Base-by-base conservation (phyloP, 2,888 invertebrate genomes). In the Polydrusus tereticollis region DNA sequence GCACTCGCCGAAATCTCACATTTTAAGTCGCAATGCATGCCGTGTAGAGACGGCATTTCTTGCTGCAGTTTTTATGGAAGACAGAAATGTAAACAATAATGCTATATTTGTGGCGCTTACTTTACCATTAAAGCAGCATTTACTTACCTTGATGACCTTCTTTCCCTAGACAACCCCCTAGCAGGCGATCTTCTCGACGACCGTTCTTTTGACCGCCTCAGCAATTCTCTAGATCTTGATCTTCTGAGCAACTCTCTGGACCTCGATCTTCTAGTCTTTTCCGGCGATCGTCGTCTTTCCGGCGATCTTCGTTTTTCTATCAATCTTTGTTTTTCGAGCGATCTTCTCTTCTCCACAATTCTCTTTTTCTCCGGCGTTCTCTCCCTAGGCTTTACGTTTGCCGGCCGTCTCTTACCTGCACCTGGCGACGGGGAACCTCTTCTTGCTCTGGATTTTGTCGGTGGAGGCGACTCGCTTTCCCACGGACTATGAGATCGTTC, bases 401-500 rank as follows among this genome's bases (percentile, higher is more conserved):
- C 14, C 2, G 36, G 23, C 21, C 62, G 55, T 67, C 50, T 72
- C 6, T 41, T 29, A 62, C 55, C 33, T 21, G 65, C 38, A 60
- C 58, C 64, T 7, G 29, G 36, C 14, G 71, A 73, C 21, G 62
- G 67, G 14, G 59, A 50, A 50, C 43, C 50, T 16, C 69, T 65
- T 67, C 29, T 65, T 3, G 26, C 8, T 62, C n/a, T 14, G 7
- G 45, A 8, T 20, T 36, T 36, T 58, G 45, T 41, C n/a, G 66
- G 62, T 2, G 76, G 69, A 10, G 74, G 26, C 2, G 73, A 76
- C 20, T 82, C 83, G 3, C 77, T 79, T 74, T 86, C 86, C 86
- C 86, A 86, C 0, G 86, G 86, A 75, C 82, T 84, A 73, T 80
- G 83, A 6, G 85, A 83, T 38, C 85, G 55, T 7, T 41, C 20